Conservation (phyloP, 2,888 invertebrate species). For the Dryobotodes eremita region DNA sequence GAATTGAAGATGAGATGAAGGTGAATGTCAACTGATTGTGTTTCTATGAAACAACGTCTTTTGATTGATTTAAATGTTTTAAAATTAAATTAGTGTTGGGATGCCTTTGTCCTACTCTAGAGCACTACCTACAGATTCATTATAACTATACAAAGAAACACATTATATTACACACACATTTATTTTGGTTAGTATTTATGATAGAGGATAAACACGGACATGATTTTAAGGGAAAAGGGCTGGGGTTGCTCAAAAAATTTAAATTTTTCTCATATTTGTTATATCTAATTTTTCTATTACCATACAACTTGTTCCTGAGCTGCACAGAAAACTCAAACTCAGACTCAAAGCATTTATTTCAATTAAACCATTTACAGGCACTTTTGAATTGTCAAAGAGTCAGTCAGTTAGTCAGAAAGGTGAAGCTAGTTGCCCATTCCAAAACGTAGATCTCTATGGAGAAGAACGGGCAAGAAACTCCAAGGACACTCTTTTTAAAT, state of each 20-base stretch:
- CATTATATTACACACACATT: neutral
- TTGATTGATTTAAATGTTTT: neutral
- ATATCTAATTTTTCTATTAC: neutral
- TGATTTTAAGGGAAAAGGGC: neutral
- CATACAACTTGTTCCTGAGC: no score
- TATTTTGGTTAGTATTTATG: neutral
- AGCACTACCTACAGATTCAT: neutral
- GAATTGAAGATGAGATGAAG: no score
- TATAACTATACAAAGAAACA: neutral
- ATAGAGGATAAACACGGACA: neutral
- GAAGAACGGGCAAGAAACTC: no score
- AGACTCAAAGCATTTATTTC: no score
- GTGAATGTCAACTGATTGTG: neutral
- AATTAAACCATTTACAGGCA: no score
- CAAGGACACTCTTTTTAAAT: no score
- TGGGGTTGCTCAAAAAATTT: neutral
- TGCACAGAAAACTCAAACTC: no score
- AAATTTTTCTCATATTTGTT: neutral
- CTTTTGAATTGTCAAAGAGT: no score
- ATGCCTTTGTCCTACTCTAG: neutral
- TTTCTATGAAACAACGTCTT: neutral
- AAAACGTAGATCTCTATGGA: no score
- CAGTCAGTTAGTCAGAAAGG: no score
- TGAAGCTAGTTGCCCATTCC: no score
- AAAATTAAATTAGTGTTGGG: neutral